These are phyloP conservation scores for Gymnobelideus leadbeateri DNA, from an alignment of 2,113 vertebrate species.

Conservation along the genomic window DNA sequence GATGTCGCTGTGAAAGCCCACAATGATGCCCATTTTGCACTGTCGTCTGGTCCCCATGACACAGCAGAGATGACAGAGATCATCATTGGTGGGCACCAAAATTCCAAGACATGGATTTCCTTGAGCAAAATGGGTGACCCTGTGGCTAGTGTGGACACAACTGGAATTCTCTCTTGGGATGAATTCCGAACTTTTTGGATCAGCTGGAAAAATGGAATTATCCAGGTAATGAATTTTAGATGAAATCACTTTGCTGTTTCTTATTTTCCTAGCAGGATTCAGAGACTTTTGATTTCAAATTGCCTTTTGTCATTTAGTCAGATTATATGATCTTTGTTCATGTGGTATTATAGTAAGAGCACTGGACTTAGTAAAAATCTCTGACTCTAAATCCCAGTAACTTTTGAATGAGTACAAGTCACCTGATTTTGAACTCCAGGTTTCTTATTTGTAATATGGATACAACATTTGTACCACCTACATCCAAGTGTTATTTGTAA, in stretches of 20 bases:
- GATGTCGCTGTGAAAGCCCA: conserved; percentile 93
- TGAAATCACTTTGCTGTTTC: background rate
- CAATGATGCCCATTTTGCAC: conserved; percentile 91
- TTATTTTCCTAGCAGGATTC: background rate
- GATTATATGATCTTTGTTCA: background rate
- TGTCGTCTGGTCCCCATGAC: conserved; percentile 92
- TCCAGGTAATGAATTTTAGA: conserved; percentile 86
- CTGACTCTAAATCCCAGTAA: background rate
- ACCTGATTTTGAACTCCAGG: background rate
- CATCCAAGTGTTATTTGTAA: background rate
- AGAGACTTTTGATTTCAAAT: background rate
- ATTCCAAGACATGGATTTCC: conserved; percentile 93
- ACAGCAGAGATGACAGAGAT: conserved; percentile 92
- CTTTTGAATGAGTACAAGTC: background rate
- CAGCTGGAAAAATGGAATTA: conserved; percentile 89
- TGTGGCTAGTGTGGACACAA: conserved; percentile 86
- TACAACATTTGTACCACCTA: background rate
- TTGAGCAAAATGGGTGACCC: conserved; percentile 93
- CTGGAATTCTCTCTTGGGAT: conserved; percentile 93
- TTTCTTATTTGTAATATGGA: background rate
- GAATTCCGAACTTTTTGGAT: conserved; percentile 97
- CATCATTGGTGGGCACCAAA: conserved; percentile 92
- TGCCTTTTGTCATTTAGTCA: fast-evolving
- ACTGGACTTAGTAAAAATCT: background rate
- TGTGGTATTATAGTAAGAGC: background rate